Base-by-base conservation (phyloP, 2,888 invertebrate genomes). In the Clostera curtula region DNA sequence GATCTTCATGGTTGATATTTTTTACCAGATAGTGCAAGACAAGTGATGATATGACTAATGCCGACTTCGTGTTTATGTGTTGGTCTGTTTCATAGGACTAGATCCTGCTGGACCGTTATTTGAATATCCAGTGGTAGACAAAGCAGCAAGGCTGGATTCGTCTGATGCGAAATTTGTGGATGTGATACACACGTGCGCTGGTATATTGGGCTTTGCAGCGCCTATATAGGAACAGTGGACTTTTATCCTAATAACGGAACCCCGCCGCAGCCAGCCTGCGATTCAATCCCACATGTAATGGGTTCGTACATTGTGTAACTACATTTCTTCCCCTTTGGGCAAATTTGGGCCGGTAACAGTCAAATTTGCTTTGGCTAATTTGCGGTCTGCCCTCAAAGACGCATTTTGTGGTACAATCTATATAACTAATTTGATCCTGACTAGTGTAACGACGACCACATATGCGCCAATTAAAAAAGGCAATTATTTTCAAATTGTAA, bases 101-200 rank as follows among this genome's bases (percentile, higher is more conserved):
- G 91, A 91, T 68, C 91, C 91, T 12, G 91, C 91, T 0, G 57
- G 88, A 39, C 91, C 91, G 0, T 53, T 90, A 5, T 88, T 91
- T 22, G 88, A 89, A 56, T 71, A 83, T 25, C 89, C 85, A 3
- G 64, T 72, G 21, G 59, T 60, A 37, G 70, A 80, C 13, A 86
- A 87, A 42, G 69, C 86, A 0, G 58, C 86, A 33, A 87, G 88
- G 3, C 63, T 77, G 23, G 90, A 91, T 36, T 29, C 42, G 5
- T 36, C 42, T 31, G 91, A 91, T 63, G 91, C 91, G 1, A 72
- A 71, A 31, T 86, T 89, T 31, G 90, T 91, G 13, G 84, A 85
- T 32, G 67, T 88, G 8, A 84, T 91, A 14, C 91, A 91, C 56
- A 90, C 91, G 2, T 91, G 91, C 57, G 87, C 89, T 0, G 90